Conservation (phyloP, 2,888 invertebrate genomes). For the Lysandra coridon region DNA sequence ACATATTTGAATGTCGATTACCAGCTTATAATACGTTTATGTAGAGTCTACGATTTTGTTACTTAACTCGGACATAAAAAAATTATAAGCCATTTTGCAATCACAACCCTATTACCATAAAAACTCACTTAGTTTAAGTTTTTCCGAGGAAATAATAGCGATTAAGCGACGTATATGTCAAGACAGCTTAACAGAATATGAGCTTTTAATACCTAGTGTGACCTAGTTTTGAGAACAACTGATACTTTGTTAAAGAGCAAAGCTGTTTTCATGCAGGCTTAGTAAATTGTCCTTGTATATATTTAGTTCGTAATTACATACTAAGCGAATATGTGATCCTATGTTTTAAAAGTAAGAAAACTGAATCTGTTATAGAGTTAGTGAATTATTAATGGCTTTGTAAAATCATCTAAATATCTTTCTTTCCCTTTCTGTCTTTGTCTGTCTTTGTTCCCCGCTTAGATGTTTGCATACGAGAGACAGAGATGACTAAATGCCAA, state of each 20-base stretch:
- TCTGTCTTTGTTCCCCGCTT: neutral
- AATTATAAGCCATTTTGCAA: neutral
- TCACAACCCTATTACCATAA: neutral
- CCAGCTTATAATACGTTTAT: neutral
- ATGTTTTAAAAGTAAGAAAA: conserved; percentile 58
- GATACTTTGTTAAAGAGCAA: conserved; percentile 13
- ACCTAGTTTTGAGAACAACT: conserved; percentile 22
- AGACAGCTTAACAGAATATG: conserved; percentile 25
- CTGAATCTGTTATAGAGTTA: conserved; percentile 26
- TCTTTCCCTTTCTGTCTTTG: too few relatives aligned
- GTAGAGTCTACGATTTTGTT: neutral
- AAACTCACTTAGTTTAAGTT: neutral
- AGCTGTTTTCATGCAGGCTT: conserved; percentile 13
- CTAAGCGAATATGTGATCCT: conserved; percentile 69
- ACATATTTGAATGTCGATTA: neutral
- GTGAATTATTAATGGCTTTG: neutral
- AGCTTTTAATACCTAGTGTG: conserved; percentile 27
- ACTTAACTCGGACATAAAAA: neutral
- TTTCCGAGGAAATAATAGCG: neutral
- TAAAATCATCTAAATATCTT: neutral
- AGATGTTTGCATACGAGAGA: neutral
- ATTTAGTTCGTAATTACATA: conserved; percentile 49
- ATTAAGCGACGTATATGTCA: neutral
- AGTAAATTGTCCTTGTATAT: conserved; percentile 24
- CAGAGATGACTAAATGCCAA: neutral